These are phyloP conservation scores for Python bivittatus DNA, from an alignment of 2,113 vertebrate species.

Conservation along the genomic window DNA sequence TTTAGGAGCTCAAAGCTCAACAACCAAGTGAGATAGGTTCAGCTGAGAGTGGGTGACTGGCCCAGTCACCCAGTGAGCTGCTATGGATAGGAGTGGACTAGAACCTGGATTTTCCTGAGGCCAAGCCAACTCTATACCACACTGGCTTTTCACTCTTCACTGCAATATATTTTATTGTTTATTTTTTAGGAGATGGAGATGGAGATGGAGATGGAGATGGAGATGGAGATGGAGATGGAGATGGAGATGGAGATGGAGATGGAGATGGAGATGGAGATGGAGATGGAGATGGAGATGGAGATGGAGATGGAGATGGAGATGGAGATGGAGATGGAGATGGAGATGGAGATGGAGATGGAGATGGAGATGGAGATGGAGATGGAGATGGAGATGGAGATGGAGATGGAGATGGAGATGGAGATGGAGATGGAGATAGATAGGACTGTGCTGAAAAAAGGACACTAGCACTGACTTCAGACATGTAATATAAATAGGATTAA, in stretches of 20 bases:
- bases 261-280: too few species aligned
- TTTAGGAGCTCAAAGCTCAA: not conserved
- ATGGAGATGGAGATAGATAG: not conserved
- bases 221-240: too few species aligned
- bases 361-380: too few species aligned
- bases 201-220: too few species aligned
- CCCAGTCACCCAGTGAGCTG: not conserved
- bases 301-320: too few species aligned
- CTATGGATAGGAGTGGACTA: not conserved
- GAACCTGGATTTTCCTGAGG: not conserved
- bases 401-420: not conserved
- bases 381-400: too few species aligned
- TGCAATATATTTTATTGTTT: not conserved
- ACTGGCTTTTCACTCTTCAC: not conserved
- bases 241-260: too few species aligned
- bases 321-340: too few species aligned
- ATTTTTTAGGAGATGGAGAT: too few species aligned
- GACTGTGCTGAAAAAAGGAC: not conserved
- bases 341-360: too few species aligned
- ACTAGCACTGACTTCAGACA: not conserved
- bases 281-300: too few species aligned
- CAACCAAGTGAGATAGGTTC: not conserved
- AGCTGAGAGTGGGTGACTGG: not conserved
- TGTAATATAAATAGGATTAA: not conserved
- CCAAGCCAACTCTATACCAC: not conserved